These are phyloP conservation scores for Caenorhabditis becei DNA, from an alignment of 2,888 invertebrate genomes.

Conservation along the genomic window DNA sequence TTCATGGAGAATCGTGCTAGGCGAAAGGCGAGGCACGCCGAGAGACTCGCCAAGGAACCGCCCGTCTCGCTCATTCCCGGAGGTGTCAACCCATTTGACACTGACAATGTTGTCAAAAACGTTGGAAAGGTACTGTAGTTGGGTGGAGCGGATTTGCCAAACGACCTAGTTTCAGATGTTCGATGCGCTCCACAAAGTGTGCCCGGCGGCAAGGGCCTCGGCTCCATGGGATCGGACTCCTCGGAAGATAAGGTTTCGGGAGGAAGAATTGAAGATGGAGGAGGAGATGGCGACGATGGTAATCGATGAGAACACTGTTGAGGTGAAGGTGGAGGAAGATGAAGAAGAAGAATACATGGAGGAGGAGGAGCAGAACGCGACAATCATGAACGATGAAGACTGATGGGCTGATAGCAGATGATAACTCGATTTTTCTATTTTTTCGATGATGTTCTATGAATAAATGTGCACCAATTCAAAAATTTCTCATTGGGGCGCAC, in stretches of 20 bases:
- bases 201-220: no score
- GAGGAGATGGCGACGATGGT: neutral
- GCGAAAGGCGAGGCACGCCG: constrained; percentile 11
- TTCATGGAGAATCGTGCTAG: neutral
- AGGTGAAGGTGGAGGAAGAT: no score
- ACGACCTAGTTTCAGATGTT: constrained; percentile 6
- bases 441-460: constrained; percentile 1
- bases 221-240: no score
- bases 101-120: neutral
- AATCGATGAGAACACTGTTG: neutral
- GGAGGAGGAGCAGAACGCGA: neutral
- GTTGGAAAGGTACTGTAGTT: constrained; percentile 2
- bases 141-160: neutral
- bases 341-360: neutral
- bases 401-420: no score
- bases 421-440: no score
- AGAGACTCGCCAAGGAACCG: neutral
- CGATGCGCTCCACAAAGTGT: neutral
- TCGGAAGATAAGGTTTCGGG: neutral
- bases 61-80: neutral
- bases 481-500: constrained; percentile 12
- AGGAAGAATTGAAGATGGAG: neutral
- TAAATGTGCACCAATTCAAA: neutral
- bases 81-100: constrained; percentile 33
- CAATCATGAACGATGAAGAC: no score